These are phyloP conservation scores for Papilio polytes DNA, from an alignment of 1,140 invertebrate genomes.

Conservation along the genomic window DNA sequence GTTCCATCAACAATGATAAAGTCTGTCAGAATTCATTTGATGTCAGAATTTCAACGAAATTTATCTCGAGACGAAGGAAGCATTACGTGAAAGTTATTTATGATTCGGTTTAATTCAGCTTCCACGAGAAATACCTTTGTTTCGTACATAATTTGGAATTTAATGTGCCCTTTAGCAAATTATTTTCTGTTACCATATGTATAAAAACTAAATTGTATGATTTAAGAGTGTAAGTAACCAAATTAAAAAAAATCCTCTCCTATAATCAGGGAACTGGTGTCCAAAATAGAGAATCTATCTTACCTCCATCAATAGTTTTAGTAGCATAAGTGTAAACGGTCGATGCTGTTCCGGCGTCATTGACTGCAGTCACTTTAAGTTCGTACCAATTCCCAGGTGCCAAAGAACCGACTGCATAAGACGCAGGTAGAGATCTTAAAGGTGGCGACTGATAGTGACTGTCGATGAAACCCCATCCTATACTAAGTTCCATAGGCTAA, in stretches of 20 bases:
- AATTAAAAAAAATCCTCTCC: no score
- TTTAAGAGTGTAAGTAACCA: no score
- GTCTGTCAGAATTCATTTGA: conserved; percentile 39
- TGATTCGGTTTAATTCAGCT: conserved; percentile 6
- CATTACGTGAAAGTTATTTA: conserved; percentile 14
- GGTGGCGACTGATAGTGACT: conserved; percentile 87
- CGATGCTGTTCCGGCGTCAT: conserved; percentile 90
- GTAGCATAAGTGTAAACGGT: conserved; percentile 92
- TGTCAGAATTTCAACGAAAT: conserved; percentile 35
- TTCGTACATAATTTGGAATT: conserved; percentile 2
- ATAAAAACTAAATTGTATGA: no score
- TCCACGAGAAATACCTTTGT: background rate
- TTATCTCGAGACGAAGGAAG: conserved; percentile 21
- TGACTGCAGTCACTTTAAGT: conserved; percentile 90
- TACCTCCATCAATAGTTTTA: conserved; percentile 90
- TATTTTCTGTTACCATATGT: background rate
- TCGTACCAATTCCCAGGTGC: conserved; percentile 91
- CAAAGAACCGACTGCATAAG: conserved; percentile 86
- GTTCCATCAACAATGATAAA: conserved; percentile 40
- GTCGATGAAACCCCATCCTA: conserved; percentile 88
- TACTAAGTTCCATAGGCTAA: conserved; percentile 62
- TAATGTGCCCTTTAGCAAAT: background rate
- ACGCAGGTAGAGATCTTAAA: conserved; percentile 86
- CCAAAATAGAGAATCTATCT: no score
- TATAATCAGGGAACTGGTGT: no score